A percentile compares a stretch with the other conserved stretches of the same genome.
These are phyloP conservation scores for Sylvilagus bachmani DNA, from an alignment of 2,113 vertebrate genomes.

Conservation along the genomic window DNA sequence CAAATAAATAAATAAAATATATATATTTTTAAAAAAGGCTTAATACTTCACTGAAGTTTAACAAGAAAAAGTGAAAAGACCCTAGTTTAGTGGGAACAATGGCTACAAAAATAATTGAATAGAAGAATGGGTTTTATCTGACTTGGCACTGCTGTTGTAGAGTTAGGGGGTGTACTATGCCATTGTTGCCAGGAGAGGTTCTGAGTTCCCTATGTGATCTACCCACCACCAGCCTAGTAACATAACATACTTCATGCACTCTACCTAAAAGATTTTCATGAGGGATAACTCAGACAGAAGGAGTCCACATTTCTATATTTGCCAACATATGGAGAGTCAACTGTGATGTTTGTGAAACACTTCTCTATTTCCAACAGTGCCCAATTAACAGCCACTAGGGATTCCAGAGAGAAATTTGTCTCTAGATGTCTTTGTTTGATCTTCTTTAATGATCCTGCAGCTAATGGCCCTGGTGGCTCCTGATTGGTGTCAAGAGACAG, in stretches of 20 bases:
- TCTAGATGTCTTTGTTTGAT: conserved; percentile 3
- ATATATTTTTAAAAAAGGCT: background rate
- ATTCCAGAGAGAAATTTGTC: background rate
- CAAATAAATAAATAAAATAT: background rate
- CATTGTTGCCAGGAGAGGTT: fast-evolving
- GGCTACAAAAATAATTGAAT: too few species aligned
- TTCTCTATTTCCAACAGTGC: background rate
- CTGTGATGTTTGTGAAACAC: background rate
- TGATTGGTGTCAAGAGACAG: conserved; percentile 8
- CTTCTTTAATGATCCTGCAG: background rate
- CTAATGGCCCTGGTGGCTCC: background rate
- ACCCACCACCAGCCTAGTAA: background rate
- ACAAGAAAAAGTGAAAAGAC: too few species aligned
- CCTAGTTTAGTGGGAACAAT: too few species aligned
- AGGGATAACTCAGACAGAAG: background rate
- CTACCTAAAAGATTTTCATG: background rate
- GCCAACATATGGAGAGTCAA: background rate
- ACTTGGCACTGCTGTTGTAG: background rate
- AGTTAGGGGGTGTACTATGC: background rate
- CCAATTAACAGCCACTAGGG: background rate
- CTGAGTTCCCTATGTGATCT: background rate
- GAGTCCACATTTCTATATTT: background rate
- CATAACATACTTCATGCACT: background rate
- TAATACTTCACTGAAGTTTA: too few species aligned
- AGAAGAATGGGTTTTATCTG: background rate